phyloP scores from a whole-genome alignment of 2,888 invertebrate genomes.

The Tachina lurida region DNA sequence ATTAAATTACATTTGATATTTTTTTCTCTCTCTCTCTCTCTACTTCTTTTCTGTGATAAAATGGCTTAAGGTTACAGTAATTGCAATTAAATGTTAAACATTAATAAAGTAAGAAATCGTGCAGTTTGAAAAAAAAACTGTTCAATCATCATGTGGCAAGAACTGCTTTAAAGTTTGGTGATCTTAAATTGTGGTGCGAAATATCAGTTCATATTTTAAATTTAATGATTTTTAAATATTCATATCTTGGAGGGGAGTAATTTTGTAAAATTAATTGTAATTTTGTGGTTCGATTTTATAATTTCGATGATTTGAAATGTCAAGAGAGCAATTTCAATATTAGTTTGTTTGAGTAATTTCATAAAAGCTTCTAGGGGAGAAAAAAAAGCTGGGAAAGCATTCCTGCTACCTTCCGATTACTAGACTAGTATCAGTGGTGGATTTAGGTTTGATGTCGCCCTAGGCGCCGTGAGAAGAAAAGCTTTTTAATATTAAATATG shows the following conservation, averaged over 20 bases:
- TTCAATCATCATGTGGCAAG: conserved; percentile 19
- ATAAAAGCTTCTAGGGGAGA: too few relatives aligned
- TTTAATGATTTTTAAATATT: conserved; percentile 11
- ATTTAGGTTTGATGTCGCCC: too few relatives aligned
- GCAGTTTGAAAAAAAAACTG: conserved; percentile 18
- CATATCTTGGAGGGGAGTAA: neutral
- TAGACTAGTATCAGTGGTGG: too few relatives aligned
- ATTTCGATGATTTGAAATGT: conserved; percentile 43
- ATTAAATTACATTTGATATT: conserved; percentile 28
- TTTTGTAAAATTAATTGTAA: conserved; percentile 27
- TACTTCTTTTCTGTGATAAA: conserved; percentile 7
- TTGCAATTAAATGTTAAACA: conserved; percentile 59
- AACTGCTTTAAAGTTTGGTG: neutral
- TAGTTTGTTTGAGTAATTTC: neutral
- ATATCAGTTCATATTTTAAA: conserved; percentile 19
- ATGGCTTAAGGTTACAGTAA: conserved; percentile 56
- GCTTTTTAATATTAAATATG: too few relatives aligned
- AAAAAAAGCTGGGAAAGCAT: too few relatives aligned
- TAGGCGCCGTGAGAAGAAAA: too few relatives aligned
- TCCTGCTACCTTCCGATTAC: too few relatives aligned
- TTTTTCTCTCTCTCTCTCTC: neutral
- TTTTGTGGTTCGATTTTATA: neutral
- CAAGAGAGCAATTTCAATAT: conserved; percentile 1
- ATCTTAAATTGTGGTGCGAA: conserved; percentile 35
- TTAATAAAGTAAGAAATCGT: conserved; percentile 26